These are phyloP conservation scores for Synergus umbraculus DNA, from an alignment of 2,888 invertebrate genomes.

Conservation along the genomic window DNA sequence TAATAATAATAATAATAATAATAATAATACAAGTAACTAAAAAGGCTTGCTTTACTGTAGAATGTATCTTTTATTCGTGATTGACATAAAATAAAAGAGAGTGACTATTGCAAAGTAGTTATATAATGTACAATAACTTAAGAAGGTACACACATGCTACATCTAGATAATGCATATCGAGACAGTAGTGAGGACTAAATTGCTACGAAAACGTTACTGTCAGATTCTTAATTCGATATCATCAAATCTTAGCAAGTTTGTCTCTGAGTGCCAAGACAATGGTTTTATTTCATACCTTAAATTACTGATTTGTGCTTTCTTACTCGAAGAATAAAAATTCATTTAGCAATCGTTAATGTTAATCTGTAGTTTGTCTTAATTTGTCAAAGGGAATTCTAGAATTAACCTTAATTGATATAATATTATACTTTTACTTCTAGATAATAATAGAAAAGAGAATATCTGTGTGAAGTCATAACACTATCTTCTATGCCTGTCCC, in stretches of 20 bases:
- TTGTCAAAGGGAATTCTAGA: background rate
- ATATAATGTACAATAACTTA: slow-evolving; percentile 65
- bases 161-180: slow-evolving; percentile 57
- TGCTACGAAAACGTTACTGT: slow-evolving; percentile 45
- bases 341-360: background rate
- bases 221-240: background rate
- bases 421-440: slow-evolving; percentile 10
- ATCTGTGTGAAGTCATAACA: slow-evolving; percentile 64
- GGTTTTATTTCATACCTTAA: background rate
- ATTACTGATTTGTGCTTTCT: background rate
- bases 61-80: slow-evolving; percentile 57
- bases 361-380: slow-evolving; percentile 1
- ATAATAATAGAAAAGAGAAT: slow-evolving; percentile 37
- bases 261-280: background rate
- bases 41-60: slow-evolving; percentile 54
- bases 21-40: slow-evolving; percentile 8
- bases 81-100: slow-evolving; percentile 52
- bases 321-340: background rate
- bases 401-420: background rate
- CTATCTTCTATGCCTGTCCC: slow-evolving; percentile 75
- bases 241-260: background rate
- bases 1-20: background rate
- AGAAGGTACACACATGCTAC: slow-evolving; percentile 68
- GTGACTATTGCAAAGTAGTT: slow-evolving; percentile 54
- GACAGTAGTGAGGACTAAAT: slow-evolving; percentile 51